Conservation (phyloP, 2,888 invertebrate species). For the Andrena marginata region DNA sequence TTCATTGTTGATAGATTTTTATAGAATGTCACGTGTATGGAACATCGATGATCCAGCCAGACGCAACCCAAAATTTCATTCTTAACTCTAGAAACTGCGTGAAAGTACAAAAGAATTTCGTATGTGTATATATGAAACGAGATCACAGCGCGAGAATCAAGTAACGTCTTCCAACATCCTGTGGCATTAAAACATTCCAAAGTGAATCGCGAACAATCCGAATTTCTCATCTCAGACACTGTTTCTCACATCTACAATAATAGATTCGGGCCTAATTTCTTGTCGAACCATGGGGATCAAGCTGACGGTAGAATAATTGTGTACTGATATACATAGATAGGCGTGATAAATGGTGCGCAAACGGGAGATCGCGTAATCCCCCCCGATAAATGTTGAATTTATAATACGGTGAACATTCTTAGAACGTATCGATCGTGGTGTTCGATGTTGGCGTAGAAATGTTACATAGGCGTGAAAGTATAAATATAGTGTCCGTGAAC, state of each 20-base stretch:
- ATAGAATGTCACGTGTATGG: slow-evolving; percentile 37
- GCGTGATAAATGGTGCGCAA: slow-evolving; percentile 53
- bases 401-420: slow-evolving; percentile 53
- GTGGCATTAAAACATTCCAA: slow-evolving; percentile 71
- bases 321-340: slow-evolving; percentile 48
- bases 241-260: slow-evolving; percentile 31
- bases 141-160: slow-evolving; percentile 52
- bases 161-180: slow-evolving; percentile 65
- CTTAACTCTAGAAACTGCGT: slow-evolving; percentile 39
- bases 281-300: slow-evolving; percentile 67
- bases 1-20: slow-evolving; percentile 64
- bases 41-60: slow-evolving; percentile 16
- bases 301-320: slow-evolving; percentile 61
- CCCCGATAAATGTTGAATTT: slow-evolving; percentile 48
- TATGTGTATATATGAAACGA: slow-evolving; percentile 15
- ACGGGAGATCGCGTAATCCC: slow-evolving; percentile 21
- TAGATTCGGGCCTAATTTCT: slow-evolving; percentile 67
- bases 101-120: slow-evolving; percentile 63
- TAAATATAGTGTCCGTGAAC: slow-evolving; percentile 54
- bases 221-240: slow-evolving; percentile 57
- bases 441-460: slow-evolving; percentile 63
- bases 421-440: slow-evolving; percentile 59
- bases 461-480: slow-evolving; percentile 60
- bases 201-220: slow-evolving; percentile 52
- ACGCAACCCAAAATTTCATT: slow-evolving; percentile 42